phyloP scores from a whole-genome alignment of 2,113 vertebrate genomes.

The Sakesphorus luctuosus region DNA sequence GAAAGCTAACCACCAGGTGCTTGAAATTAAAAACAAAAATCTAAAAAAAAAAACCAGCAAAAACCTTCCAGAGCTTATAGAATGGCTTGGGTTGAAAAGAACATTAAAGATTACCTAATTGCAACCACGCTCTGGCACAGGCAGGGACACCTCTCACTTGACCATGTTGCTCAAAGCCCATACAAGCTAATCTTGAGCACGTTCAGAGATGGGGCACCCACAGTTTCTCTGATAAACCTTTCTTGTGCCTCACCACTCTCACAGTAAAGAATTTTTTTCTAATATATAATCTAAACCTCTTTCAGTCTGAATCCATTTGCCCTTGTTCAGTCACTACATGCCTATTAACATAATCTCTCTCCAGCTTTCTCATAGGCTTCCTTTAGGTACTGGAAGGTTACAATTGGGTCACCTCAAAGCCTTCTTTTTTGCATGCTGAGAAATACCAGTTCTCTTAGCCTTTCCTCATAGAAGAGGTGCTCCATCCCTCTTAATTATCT shows the following conservation, averaged over 20 bases:
- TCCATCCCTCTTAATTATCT: not conserved
- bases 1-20: not conserved
- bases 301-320: not conserved
- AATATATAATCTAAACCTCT: not conserved
- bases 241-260: not conserved
- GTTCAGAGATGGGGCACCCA: not conserved
- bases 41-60: no score
- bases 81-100: not conserved
- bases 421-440: not conserved
- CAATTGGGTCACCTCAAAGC: not conserved
- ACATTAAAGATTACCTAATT: not conserved
- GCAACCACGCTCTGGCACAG: not conserved
- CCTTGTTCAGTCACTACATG: no score
- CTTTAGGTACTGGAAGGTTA: not conserved
- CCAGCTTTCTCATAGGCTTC: not conserved
- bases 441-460: not conserved
- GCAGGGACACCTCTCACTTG: accelerated
- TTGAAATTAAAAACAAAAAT: not conserved
- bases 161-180: not conserved
- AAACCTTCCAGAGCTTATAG: not conserved
- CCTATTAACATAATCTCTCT: not conserved
- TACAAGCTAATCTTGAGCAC: not conserved
- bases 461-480: not conserved
- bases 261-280: not conserved
- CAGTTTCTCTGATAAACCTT: not conserved